These are phyloP conservation scores for Calliphora vomitoria DNA, from an alignment of 2,888 invertebrate genomes.

Conservation along the genomic window DNA sequence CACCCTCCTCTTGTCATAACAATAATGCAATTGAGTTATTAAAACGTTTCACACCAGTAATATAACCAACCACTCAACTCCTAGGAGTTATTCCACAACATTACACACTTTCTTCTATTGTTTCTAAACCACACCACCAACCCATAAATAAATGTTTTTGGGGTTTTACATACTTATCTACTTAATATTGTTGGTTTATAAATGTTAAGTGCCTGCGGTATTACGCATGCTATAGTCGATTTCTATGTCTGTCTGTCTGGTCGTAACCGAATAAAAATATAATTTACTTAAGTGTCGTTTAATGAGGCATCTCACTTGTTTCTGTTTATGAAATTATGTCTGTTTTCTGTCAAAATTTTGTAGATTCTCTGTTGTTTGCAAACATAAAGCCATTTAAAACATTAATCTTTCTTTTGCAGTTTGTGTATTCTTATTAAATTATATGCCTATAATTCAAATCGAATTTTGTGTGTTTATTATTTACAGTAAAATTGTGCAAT, in stretches of 20 bases:
- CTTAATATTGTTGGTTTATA: constrained; percentile 42
- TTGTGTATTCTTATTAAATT: constrained; percentile 14
- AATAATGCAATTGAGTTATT: constrained; percentile 70
- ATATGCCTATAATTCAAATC: constrained; percentile 5
- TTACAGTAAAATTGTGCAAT: constrained; percentile 19
- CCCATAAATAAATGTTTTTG: constrained; percentile 51
- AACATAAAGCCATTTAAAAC: constrained; percentile 17
- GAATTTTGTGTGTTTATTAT: background rate
- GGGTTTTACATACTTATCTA: constrained; percentile 67
- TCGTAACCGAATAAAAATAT: constrained; percentile 49
- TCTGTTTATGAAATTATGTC: constrained; percentile 51
- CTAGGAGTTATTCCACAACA: constrained; percentile 6
- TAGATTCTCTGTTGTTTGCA: constrained; percentile 15
- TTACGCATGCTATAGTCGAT: constrained; percentile 49
- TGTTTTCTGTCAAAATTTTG: constrained; percentile 68
- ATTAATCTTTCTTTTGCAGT: constrained; percentile 49
- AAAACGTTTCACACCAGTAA: constrained; percentile 62
- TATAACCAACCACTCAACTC: constrained; percentile 24
- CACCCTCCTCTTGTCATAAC: constrained; percentile 64
- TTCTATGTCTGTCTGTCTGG: constrained; percentile 26
- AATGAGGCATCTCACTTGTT: constrained; percentile 66
- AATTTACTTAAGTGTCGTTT: constrained; percentile 74
- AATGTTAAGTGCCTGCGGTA: constrained; percentile 67
- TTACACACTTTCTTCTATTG: constrained; percentile 22
- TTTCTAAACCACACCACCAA: constrained; percentile 18